Evolutionary conservation across 2,888 invertebrate species (phyloP).

Genomic region (Campaea margaritaria): DNA sequence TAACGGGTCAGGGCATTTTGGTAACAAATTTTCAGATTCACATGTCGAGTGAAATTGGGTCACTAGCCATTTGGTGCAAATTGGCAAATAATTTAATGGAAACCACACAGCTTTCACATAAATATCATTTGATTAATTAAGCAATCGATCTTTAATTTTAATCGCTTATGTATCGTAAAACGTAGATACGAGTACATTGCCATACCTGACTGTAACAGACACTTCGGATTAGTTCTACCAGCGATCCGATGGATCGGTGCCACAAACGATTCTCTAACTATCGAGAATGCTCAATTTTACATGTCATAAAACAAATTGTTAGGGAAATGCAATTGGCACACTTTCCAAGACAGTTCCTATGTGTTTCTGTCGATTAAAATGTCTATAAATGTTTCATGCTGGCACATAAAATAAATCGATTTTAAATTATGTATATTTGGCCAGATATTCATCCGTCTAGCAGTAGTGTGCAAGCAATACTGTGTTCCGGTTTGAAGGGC

Average conservation of each 20-base stretch:
- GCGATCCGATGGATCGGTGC: slow-evolving; percentile 10
- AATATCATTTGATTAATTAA: too few species aligned
- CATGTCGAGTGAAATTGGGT: too few species aligned
- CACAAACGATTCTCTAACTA: slow-evolving; percentile 11
- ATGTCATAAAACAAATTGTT: slow-evolving; percentile 16
- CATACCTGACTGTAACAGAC: slow-evolving; percentile 11
- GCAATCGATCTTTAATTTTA: too few species aligned
- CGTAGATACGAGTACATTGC: slow-evolving; percentile 8
- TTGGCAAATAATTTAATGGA: too few species aligned
- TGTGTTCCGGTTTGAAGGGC: too few species aligned
- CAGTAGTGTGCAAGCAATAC: too few species aligned
- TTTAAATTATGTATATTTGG: too few species aligned
- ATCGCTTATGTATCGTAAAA: slow-evolving; percentile 2
- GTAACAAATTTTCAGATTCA: too few species aligned
- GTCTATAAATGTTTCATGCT: slow-evolving; percentile 12
- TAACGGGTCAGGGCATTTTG: too few species aligned
- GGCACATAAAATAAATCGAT: not conserved
- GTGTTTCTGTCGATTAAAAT: slow-evolving; percentile 22
- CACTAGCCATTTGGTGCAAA: too few species aligned
- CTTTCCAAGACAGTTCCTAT: slow-evolving; percentile 17
- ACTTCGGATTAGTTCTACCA: slow-evolving; percentile 20
- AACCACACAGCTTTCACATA: too few species aligned
- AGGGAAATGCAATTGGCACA: slow-evolving; percentile 19
- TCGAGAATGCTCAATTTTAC: slow-evolving; percentile 9
- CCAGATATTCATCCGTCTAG: too few species aligned